These are phyloP conservation scores for Vesta saturnalis DNA, from an alignment of 2,888 invertebrate species.

Conservation along the genomic window DNA sequence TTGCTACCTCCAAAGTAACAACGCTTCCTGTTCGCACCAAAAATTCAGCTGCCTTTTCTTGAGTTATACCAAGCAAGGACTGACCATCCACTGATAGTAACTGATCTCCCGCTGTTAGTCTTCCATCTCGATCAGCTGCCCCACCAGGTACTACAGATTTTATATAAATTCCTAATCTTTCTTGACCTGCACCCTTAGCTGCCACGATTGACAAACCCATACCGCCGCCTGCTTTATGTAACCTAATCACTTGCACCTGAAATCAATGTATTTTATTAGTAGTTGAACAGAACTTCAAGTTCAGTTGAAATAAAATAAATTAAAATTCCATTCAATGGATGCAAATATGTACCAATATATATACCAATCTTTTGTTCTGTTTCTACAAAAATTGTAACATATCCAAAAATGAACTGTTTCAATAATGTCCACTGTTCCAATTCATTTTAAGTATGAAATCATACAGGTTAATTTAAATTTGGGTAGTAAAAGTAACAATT, in stretches of 20 bases:
- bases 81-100: conserved; percentile 96
- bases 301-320: too few species aligned
- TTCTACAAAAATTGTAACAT: too few species aligned
- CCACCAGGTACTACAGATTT: conserved; percentile 97
- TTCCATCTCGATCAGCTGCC: conserved; percentile 91
- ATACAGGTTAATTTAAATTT: too few species aligned
- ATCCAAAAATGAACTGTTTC: too few species aligned
- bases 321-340: too few species aligned
- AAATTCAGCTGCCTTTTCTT: conserved; percentile 93
- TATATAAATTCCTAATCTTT: conserved; percentile 93
- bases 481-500: too few species aligned
- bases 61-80: conserved; percentile 76
- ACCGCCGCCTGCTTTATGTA: conserved; percentile 94
- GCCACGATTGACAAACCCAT: conserved; percentile 99
- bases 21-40: conserved; percentile 93
- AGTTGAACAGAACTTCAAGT: too few species aligned
- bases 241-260: conserved; percentile 80
- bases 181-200: conserved; percentile 74
- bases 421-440: too few species aligned
- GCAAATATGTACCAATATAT: too few species aligned
- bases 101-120: conserved; percentile 97
- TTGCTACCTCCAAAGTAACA: conserved; percentile 95
- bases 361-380: too few species aligned
- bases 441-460: too few species aligned
- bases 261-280: too few species aligned